A percentile compares a stretch with the other conserved stretches of the same genome.
phyloP scores from a whole-genome alignment of 2,888 invertebrate genomes.

The Amorpha juglandis region DNA sequence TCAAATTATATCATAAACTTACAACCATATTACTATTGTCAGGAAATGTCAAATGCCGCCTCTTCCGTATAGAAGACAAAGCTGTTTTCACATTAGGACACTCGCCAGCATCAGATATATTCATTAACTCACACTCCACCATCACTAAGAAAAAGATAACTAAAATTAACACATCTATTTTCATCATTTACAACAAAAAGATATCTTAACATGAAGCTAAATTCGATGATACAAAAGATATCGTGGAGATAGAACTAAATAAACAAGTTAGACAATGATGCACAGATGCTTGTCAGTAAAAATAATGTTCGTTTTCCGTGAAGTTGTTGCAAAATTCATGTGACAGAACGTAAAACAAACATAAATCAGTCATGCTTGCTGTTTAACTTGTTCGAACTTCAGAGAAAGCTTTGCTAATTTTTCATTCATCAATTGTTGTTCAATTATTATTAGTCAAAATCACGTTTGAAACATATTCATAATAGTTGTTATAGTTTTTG shows the following conservation, averaged over 20 bases:
- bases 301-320: neutral
- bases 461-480: neutral
- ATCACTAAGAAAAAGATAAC: slow-evolving; percentile 31
- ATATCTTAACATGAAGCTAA: neutral
- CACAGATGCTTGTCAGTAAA: neutral
- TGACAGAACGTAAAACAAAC: neutral
- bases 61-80: slow-evolving; percentile 57
- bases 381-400: neutral
- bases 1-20: slow-evolving; percentile 34
- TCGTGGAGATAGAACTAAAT: neutral
- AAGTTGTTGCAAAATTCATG: slow-evolving; percentile 13
- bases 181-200: neutral
- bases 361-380: too few relatives aligned
- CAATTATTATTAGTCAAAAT: too few relatives aligned
- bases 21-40: slow-evolving; percentile 65
- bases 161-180: neutral
- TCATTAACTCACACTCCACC: slow-evolving; percentile 40
- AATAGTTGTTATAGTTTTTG: neutral
- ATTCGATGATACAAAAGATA: neutral
- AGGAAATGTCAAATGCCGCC: slow-evolving; percentile 69
- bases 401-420: neutral
- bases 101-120: slow-evolving; percentile 38
- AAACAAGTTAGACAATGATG: neutral
- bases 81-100: slow-evolving; percentile 68
- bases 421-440: neutral